Evolutionary conservation across 2,797 vertebrate species (phyloP).

Genomic region (Poecilia picta): DNA sequence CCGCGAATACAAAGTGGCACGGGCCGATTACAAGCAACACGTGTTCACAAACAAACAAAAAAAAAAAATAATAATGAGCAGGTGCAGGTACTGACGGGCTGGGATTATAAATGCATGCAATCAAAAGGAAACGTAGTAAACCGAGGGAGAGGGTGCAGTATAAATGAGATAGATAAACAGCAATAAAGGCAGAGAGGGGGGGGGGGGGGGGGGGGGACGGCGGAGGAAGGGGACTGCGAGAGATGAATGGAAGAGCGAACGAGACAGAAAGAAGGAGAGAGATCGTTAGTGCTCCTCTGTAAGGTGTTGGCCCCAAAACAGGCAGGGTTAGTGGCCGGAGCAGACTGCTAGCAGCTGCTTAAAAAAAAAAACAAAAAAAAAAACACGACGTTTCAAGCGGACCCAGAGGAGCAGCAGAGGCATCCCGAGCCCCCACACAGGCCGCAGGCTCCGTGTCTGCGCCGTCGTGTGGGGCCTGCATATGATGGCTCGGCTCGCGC

Average conservation of each 20-base stretch:
- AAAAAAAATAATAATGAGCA: slow-evolving; percentile 41
- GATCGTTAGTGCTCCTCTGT: slow-evolving; percentile 55
- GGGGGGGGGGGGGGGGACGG: too few relatives aligned
- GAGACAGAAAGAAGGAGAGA: slow-evolving; percentile 29
- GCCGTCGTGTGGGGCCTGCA: slow-evolving; percentile 18
- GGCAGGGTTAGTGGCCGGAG: slow-evolving; percentile 61
- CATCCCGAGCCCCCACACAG: slow-evolving; percentile 35
- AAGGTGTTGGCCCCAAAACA: slow-evolving; percentile 47
- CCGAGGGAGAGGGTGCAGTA: slow-evolving; percentile 1
- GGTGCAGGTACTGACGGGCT: slow-evolving; percentile 28
- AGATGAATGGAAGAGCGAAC: slow-evolving; percentile 22
- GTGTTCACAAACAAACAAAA: slow-evolving; percentile 18
- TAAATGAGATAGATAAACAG: slow-evolving; percentile 27
- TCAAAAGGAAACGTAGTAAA: slow-evolving; percentile 23
- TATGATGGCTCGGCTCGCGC: slow-evolving; percentile 37
- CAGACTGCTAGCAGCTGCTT: slow-evolving; percentile 64
- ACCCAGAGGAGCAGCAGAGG: slow-evolving; percentile 61
- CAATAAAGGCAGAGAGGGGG: slow-evolving; percentile 1
- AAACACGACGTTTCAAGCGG: slow-evolving; percentile 55
- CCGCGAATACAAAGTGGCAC: slow-evolving; percentile 23
- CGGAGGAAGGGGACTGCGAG: background rate
- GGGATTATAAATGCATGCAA: slow-evolving; percentile 36
- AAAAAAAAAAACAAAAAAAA: slow-evolving; percentile 35
- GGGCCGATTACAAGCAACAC: slow-evolving; percentile 27
- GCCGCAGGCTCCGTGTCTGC: slow-evolving; percentile 23